Conservation (phyloP, 2,888 invertebrate genomes). For the Ichneumoninae sp. region DNA sequence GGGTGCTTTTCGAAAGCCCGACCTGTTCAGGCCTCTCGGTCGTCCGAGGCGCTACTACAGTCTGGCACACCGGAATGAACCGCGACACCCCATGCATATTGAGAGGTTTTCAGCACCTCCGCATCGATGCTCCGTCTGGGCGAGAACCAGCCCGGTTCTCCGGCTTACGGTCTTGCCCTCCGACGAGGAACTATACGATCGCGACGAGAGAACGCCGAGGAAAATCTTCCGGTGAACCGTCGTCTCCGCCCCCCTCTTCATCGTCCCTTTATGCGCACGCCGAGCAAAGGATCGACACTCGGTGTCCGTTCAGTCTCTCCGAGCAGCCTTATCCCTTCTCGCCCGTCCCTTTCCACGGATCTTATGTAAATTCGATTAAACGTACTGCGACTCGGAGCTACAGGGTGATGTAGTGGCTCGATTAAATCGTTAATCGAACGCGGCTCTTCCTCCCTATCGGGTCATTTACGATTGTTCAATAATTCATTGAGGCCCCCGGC, state of each 20-base stretch:
- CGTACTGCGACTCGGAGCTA: slow-evolving; percentile 44
- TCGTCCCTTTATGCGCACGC: slow-evolving; percentile 2
- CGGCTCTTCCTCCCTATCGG: slow-evolving; percentile 60
- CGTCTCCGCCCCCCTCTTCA: slow-evolving; percentile 1
- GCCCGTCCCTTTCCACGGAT: slow-evolving; percentile 18
- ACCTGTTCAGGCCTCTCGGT: background rate
- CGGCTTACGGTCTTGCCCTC: background rate
- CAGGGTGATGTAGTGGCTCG: slow-evolving; percentile 38
- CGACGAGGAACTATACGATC: background rate
- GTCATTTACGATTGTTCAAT: slow-evolving; percentile 71
- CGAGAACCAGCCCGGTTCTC: background rate
- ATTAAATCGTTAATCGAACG: slow-evolving; percentile 71
- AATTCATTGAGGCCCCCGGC: slow-evolving; percentile 59
- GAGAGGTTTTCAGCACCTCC: slow-evolving; percentile 54
- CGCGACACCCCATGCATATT: slow-evolving; percentile 64
- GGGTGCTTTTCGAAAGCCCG: background rate
- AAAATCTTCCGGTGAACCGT: slow-evolving; percentile 1
- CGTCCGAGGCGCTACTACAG: slow-evolving; percentile 4
- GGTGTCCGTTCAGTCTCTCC: background rate
- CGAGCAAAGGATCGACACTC: slow-evolving; percentile 11
- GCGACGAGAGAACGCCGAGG: slow-evolving; percentile 8
- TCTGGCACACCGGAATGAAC: slow-evolving; percentile 58
- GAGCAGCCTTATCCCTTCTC: background rate
- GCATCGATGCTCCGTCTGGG: background rate
- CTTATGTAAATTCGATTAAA: slow-evolving; percentile 66